phyloP scores from a whole-genome alignment of 2,113 vertebrate species.

The Astatoreochromis straeleni region DNA sequence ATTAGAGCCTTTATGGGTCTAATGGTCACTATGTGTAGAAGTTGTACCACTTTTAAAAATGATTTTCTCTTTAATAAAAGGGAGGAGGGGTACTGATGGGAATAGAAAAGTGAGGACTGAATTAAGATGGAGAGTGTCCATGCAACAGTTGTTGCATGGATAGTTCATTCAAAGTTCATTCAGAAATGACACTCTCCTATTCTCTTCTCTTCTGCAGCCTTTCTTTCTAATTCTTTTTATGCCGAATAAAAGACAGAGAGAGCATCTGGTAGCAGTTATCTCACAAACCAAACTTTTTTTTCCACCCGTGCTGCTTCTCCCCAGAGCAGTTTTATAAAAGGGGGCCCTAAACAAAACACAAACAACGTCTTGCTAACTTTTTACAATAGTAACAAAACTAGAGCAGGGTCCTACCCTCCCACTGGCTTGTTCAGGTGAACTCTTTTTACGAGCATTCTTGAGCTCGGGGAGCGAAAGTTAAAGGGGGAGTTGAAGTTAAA shows the following conservation, averaged over 20 bases:
- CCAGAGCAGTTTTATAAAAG: slow-evolving; percentile 52
- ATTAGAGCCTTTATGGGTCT: not conserved
- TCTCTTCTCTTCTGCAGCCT: slow-evolving; percentile 12
- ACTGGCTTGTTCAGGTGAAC: slow-evolving; percentile 74
- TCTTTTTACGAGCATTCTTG: slow-evolving; percentile 75
- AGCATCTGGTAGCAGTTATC: slow-evolving; percentile 78
- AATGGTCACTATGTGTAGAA: not conserved
- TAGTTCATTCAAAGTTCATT: slow-evolving; percentile 44
- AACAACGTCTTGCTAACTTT: slow-evolving; percentile 69
- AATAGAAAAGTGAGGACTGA: not conserved
- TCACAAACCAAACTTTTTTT: slow-evolving; percentile 68
- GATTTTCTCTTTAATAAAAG: not conserved
- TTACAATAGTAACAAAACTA: slow-evolving; percentile 70
- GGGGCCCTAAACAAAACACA: slow-evolving; percentile 70
- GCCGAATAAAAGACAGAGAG: slow-evolving; percentile 45
- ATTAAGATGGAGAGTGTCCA: slow-evolving; percentile 6
- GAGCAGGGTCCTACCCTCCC: slow-evolving; percentile 55
- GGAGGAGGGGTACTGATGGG: not conserved
- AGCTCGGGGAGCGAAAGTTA: slow-evolving; percentile 66
- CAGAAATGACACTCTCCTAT: slow-evolving; percentile 47
- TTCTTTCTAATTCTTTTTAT: slow-evolving; percentile 19
- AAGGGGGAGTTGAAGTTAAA: slow-evolving; percentile 67
- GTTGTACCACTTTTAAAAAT: not conserved
- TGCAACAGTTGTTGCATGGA: slow-evolving; percentile 9
- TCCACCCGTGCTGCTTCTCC: slow-evolving; percentile 39